Evolutionary conservation across 2,797 vertebrate genomes (phyloP).

Genomic region (Podarcis lilfordi): DNA sequence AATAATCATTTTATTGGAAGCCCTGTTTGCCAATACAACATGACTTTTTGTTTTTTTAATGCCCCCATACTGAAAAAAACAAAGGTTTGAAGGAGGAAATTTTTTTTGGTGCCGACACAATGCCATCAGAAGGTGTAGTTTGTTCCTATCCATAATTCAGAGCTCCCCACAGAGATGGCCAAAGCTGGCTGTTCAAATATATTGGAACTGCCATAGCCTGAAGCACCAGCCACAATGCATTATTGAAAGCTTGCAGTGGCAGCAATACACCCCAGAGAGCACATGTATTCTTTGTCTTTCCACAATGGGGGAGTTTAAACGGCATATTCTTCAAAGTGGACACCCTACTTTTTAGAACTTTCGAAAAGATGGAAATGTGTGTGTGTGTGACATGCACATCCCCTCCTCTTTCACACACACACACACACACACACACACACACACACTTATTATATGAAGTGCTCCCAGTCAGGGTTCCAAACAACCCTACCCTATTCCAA

Average conservation of each 20-base stretch:
- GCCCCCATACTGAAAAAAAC: neutral
- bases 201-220: constrained; percentile 55
- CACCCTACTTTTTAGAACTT: neutral
- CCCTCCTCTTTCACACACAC: no score
- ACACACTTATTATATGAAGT: no score
- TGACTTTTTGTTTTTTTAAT: neutral
- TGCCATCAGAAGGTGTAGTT: constrained; percentile 64
- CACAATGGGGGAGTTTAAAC: neutral
- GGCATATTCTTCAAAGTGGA: neutral
- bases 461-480: no score
- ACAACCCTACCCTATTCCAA: neutral
- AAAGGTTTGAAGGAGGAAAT: neutral
- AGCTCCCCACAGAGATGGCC: constrained; percentile 62
- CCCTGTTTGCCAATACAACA: neutral
- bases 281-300: neutral
- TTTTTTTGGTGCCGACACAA: constrained; percentile 39
- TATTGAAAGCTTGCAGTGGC: constrained; percentile 59
- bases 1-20: neutral
- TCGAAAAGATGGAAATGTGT: neutral
- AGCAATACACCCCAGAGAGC: constrained; percentile 28
- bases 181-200: constrained; percentile 63
- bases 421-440: no score
- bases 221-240: constrained; percentile 67
- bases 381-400: no score
- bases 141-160: constrained; percentile 74